Base-by-base conservation (phyloP, 1,140 invertebrate genomes). In the Lordiphosa collinella region DNA sequence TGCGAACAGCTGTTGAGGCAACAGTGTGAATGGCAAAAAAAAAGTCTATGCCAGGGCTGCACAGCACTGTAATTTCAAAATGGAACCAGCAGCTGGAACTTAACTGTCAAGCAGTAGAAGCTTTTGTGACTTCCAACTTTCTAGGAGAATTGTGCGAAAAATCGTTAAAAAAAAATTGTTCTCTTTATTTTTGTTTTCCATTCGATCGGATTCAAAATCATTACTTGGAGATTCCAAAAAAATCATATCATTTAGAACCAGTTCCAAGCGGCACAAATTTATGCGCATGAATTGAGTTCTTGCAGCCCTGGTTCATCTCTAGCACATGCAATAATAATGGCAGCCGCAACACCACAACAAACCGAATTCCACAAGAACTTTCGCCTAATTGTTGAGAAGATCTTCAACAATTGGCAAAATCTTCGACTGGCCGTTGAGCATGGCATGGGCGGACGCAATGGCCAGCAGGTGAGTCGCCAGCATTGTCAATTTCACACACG, bases 361-460 rank as follows among this genome's bases (percentile, higher is more conserved):
- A 72, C 57, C 4, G 85, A 87, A 11, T 84, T 87, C 41, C 48
- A 78, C 34, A 85, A 80, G 35, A 72, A 88, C 54, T 92, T 92
- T 87, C 90, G 90, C 57, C 87, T 90, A 49, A 88, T 92, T 64
- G 91, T 93, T 13, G 91, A 93, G 61, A 89, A 91, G 51, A 90
- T 93, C 14, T 90, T 93, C 35, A 93, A 92, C 67, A 92, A 92
- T 71, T 93, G 92, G 92, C 92, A 92, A 14, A 92, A 91, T 18
- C 73, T 93, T 10, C 90, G 91, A 61, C 73, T 93, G 14, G 92
- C 92, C 34, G 92, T 93, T 5, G 92, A 93, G 87, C 92, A 93
- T 91, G 91, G 91, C 57, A 92, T 92, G 91, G 92, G 91, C 31
- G 92, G 92, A 25, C 90, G 91, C 44, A 91, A 92, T 61, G 92